Evolutionary conservation across 2,113 vertebrate genomes (phyloP).

Genomic region (Scophthalmus maximus): DNA sequence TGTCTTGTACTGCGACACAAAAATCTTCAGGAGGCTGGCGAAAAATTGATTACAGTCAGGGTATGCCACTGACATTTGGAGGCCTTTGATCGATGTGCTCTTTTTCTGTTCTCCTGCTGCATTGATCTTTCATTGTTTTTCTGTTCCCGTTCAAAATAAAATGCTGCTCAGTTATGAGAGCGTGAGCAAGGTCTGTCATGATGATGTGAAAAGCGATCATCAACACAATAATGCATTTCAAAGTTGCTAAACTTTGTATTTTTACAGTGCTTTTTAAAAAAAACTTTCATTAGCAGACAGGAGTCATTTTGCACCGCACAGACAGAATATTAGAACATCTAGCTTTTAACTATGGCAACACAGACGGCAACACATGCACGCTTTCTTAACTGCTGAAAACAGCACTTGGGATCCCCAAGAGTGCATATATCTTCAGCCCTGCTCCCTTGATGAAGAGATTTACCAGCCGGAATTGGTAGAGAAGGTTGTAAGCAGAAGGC

Average conservation of each 20-base stretch:
- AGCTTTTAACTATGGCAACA: background rate
- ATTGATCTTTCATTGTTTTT: slow-evolving; percentile 6
- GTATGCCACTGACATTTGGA: background rate
- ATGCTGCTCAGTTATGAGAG: background rate
- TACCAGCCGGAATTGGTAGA: background rate
- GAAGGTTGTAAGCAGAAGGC: background rate
- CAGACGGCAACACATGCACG: slow-evolving; percentile 27
- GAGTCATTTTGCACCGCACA: background rate
- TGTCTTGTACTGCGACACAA: slow-evolving; percentile 9
- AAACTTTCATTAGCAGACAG: slow-evolving; percentile 6
- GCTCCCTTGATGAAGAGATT: slow-evolving; percentile 11
- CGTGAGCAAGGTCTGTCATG: background rate
- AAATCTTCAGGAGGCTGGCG: background rate
- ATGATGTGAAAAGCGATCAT: background rate
- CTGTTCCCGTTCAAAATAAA: background rate
- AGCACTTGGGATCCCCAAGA: background rate
- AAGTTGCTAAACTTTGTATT: slow-evolving; percentile 14
- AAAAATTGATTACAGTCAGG: slow-evolving; percentile 1
- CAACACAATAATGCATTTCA: background rate
- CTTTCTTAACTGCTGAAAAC: slow-evolving; percentile 25
- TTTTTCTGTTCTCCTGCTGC: background rate
- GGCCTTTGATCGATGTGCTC: background rate
- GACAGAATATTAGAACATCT: slow-evolving; percentile 14
- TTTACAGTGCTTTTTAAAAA: slow-evolving; percentile 19
- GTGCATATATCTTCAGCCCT: background rate